Conservation (phyloP, 2,113 vertebrate genomes). For the Corvus hawaiiensis region DNA sequence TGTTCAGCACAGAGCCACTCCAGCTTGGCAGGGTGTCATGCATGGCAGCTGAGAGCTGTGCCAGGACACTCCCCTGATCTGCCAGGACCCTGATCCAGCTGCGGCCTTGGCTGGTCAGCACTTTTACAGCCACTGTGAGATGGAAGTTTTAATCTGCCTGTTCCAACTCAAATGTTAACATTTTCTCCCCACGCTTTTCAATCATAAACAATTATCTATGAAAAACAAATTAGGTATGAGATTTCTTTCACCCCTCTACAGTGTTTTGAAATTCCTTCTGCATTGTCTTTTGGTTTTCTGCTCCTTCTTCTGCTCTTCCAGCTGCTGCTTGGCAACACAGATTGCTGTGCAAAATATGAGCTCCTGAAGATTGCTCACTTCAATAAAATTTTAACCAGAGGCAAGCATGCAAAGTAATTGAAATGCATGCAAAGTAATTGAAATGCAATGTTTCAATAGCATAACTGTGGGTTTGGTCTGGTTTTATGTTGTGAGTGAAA, state of each 20-base stretch:
- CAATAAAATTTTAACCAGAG: conserved; percentile 13
- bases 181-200: neutral
- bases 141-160: neutral
- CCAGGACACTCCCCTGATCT: conserved; percentile 41
- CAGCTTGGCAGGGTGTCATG: neutral
- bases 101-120: neutral
- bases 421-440: neutral
- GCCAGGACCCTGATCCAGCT: neutral
- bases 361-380: neutral
- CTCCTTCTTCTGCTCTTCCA: neutral
- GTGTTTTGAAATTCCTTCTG: neutral
- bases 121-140: neutral
- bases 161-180: neutral
- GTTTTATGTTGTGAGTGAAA: neutral
- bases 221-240: neutral
- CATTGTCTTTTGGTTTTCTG: neutral
- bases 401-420: neutral
- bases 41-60: conserved; percentile 43
- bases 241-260: neutral
- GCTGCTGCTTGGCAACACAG: conserved; percentile 11
- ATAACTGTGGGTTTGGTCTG: neutral
- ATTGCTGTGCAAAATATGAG: neutral
- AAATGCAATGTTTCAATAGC: neutral
- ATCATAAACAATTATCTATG: conserved; percentile 1
- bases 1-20: neutral